A percentile compares a stretch with the other conserved stretches of the same genome.
phyloP scores from a whole-genome alignment of 2,113 vertebrate species.

The Syngnathus floridae region DNA sequence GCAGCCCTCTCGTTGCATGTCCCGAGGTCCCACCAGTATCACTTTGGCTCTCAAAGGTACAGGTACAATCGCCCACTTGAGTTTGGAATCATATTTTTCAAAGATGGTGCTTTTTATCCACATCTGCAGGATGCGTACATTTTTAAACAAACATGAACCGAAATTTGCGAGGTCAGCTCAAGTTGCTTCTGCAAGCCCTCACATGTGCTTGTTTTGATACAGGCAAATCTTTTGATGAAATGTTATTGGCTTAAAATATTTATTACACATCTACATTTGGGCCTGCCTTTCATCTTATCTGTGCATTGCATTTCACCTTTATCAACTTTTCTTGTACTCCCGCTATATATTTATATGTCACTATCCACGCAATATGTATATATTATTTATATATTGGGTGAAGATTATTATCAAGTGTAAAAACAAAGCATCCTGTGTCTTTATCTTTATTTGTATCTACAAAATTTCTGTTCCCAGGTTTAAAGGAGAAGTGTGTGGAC shows the following conservation, averaged over 20 bases:
- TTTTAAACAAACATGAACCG: neutral
- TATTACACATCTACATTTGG: neutral
- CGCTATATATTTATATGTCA: too few relatives aligned
- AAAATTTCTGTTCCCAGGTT: constrained; percentile 65
- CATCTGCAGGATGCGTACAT: neutral
- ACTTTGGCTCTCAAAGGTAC: constrained; percentile 88
- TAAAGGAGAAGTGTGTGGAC: constrained; percentile 96
- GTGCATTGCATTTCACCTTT: neutral
- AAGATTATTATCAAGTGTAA: neutral
- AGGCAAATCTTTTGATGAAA: neutral
- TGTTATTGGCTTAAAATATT: neutral
- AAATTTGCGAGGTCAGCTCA: neutral
- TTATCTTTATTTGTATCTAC: neutral
- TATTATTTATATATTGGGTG: too few relatives aligned
- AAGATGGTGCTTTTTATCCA: neutral
- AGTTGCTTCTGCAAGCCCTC: neutral
- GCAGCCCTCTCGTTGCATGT: constrained; percentile 79
- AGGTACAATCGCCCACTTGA: neutral
- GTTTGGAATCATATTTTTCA: too few relatives aligned
- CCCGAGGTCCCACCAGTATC: constrained; percentile 71
- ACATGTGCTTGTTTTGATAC: neutral
- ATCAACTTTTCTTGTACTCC: neutral
- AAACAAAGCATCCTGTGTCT: neutral
- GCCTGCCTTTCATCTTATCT: neutral
- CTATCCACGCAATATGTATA: too few relatives aligned